These are phyloP conservation scores for Petrocephalus schoutedeni DNA, from an alignment of 2,797 vertebrate genomes.

Conservation along the genomic window DNA sequence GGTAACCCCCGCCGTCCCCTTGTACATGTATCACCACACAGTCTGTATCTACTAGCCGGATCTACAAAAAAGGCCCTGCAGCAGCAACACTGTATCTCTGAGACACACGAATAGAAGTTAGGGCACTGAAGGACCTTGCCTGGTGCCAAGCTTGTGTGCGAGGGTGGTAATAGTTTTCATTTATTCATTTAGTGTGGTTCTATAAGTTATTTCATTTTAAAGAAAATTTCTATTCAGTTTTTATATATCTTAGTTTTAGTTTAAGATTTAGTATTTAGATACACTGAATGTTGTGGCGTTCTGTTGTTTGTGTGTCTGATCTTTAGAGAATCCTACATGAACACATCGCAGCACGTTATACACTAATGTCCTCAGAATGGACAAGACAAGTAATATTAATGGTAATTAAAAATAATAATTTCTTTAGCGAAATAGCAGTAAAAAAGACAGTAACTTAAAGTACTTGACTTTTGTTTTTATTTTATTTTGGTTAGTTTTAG, in stretches of 20 bases:
- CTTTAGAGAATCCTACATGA: not conserved
- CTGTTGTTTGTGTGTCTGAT: no score
- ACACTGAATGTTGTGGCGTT: not conserved
- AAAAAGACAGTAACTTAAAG: not conserved
- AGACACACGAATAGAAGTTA: not conserved
- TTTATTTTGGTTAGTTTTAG: not conserved
- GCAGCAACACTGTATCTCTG: not conserved
- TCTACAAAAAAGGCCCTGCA: not conserved
- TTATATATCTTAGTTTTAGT: not conserved
- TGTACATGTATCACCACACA: not conserved
- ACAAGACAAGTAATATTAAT: not conserved
- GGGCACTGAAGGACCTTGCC: not conserved
- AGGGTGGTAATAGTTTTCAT: not conserved
- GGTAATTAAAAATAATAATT: not conserved
- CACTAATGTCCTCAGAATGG: not conserved
- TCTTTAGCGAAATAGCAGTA: not conserved
- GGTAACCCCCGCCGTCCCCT: slow-evolving; percentile 60
- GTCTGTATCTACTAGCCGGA: not conserved
- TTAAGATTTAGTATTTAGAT: not conserved
- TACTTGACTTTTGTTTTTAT: not conserved
- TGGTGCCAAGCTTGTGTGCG: not conserved
- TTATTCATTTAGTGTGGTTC: not conserved
- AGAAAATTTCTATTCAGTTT: not conserved
- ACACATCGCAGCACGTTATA: not conserved
- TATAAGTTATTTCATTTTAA: not conserved